phyloP scores from a whole-genome alignment of 2,888 invertebrate species.

The Hemistola chrysoprasaria region DNA sequence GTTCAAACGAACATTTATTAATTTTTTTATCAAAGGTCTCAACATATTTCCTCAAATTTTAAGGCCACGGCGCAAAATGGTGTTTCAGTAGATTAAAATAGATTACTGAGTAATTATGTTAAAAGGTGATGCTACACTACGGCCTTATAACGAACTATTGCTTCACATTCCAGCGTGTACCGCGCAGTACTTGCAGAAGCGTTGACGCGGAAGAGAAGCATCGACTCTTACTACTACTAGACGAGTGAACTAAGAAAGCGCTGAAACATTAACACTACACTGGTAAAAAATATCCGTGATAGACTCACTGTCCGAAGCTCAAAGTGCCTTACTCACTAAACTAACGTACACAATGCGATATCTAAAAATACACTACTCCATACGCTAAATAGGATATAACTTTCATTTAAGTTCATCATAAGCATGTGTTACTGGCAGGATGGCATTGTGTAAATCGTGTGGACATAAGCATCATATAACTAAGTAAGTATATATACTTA shows the following conservation, averaged over 20 bases:
- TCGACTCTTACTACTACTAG: conserved; percentile 52
- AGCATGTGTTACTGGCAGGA: conserved; percentile 81
- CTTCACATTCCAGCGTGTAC: conserved; percentile 25
- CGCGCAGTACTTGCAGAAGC: conserved; percentile 14
- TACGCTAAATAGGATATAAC: conserved; percentile 76
- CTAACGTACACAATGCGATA: conserved; percentile 80
- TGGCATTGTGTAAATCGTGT: conserved; percentile 76
- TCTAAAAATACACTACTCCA: conserved; percentile 80
- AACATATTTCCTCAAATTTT: conserved; percentile 76
- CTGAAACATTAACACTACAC: conserved; percentile 58
- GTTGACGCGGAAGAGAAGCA: conserved; percentile 29
- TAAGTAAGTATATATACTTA: conserved; percentile 66
- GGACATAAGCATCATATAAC: conserved; percentile 79
- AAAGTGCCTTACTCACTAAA: conserved; percentile 72
- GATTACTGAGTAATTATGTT: conserved; percentile 62
- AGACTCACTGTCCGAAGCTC: conserved; percentile 76
- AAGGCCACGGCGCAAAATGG: conserved; percentile 82
- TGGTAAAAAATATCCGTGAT: conserved; percentile 75
- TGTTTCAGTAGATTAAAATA: conserved; percentile 78
- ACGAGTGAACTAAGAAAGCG: conserved; percentile 59
- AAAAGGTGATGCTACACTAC: conserved; percentile 59
- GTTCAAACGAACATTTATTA: conserved; percentile 53
- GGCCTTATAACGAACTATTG: conserved; percentile 58
- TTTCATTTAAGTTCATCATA: conserved; percentile 72
- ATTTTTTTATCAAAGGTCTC: conserved; percentile 62